Evolutionary conservation across 2,888 invertebrate species (phyloP).

Genomic region (Carcina quercana): DNA sequence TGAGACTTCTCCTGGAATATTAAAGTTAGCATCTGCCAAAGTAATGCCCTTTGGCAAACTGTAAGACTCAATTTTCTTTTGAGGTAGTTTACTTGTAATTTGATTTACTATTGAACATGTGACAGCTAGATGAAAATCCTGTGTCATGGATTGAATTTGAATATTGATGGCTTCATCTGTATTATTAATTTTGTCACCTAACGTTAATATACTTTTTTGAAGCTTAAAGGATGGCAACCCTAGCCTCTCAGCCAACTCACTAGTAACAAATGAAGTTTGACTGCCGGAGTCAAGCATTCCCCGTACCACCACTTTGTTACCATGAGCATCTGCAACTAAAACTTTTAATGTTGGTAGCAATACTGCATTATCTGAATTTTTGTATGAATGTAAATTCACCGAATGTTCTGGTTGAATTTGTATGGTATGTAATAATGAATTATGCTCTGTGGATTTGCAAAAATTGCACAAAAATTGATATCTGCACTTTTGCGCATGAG

Average conservation of each 20-base stretch:
- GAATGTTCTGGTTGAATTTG: neutral
- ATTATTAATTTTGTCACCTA: neutral
- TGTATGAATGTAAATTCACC: neutral
- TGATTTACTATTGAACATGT: neutral
- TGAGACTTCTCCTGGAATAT: constrained; percentile 1
- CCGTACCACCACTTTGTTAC: neutral
- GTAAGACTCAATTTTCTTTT: neutral
- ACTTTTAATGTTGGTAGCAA: neutral
- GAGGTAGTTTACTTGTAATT: constrained; percentile 1
- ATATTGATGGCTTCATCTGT: neutral
- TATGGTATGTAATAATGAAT: neutral
- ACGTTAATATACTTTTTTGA: neutral
- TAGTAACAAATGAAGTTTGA: neutral
- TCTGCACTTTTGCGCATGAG: neutral
- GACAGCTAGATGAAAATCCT: neutral
- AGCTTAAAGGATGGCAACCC: neutral
- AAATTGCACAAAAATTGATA: neutral
- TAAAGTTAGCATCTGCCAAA: neutral
- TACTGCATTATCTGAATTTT: neutral
- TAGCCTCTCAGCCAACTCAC: neutral
- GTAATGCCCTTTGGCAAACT: neutral
- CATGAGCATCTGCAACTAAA: neutral
- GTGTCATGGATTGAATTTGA: neutral
- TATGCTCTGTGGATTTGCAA: neutral
- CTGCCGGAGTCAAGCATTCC: neutral